Conservation (phyloP, 1,140 invertebrate genomes). For the Plectrocnemia conspersa region DNA sequence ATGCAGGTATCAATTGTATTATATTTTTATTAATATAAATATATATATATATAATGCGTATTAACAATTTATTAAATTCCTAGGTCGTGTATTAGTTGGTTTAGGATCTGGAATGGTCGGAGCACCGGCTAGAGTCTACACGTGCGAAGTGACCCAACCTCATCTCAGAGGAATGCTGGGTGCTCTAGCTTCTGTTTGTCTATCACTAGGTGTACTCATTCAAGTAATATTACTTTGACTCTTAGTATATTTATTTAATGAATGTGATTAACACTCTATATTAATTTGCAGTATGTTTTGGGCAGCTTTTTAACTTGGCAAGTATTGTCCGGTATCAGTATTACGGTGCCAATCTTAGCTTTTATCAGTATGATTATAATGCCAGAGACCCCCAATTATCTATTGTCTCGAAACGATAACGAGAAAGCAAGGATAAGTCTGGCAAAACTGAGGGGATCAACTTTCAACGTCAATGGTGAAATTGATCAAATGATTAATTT, state of each 20-base stretch:
- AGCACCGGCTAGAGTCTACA: constrained; percentile 63
- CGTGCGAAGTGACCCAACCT: constrained; percentile 64
- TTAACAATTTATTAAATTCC: background rate
- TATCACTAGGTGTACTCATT: constrained; percentile 57
- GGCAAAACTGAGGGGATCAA: constrained; percentile 57
- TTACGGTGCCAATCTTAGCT: constrained; percentile 54
- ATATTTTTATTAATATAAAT: constrained; percentile 7
- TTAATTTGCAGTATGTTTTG: constrained; percentile 55
- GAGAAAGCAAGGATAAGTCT: constrained; percentile 59
- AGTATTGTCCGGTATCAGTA: constrained; percentile 55
- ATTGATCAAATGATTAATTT: constrained; percentile 59
- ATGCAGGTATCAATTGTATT: constrained; percentile 45
- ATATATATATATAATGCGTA: constrained; percentile 7
- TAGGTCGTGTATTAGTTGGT: constrained; percentile 57
- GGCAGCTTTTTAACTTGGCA: constrained; percentile 59
- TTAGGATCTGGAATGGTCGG: constrained; percentile 67
- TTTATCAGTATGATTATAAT: constrained; percentile 58
- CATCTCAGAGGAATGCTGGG: constrained; percentile 64
- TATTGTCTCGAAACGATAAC: constrained; percentile 58
- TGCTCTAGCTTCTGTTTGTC: constrained; percentile 59
- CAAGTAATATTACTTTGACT: constrained; percentile 37
- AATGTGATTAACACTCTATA: constrained; percentile 33
- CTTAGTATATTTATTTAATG: background rate
- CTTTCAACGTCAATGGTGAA: constrained; percentile 59
- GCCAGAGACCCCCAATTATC: constrained; percentile 68